Base-by-base conservation (phyloP, 2,797 vertebrate genomes). In the Pristis pectinata region DNA sequence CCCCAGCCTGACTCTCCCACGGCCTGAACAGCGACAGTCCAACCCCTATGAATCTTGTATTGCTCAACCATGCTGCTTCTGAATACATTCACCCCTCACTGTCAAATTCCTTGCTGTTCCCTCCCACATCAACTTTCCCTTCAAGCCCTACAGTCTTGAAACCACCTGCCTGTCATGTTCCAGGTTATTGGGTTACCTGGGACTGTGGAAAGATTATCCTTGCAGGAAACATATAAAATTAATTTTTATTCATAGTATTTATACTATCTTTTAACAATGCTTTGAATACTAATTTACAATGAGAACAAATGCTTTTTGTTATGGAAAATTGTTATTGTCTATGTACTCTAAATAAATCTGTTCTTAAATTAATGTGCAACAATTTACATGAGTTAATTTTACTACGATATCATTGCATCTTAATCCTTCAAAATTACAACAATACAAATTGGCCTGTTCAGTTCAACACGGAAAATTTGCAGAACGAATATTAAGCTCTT, bases 361-460 rank as follows among this genome's bases (percentile, higher is more conserved):
- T 87, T 87, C 6, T 30, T 61, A 91, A 91, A 64, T 91, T 67
- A 61, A 91, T 67, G 61, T 67, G 61, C n/a, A 67, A 91, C 87
- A 91, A 91, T 91, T 64, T 89, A 34, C 56, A 89, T 64, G 30
- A 64, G 34, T 64, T 89, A 64, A 59, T 89, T 89, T 89, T 89
- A n/a, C n/a, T n/a, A 91, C n/a, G 24, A 91, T n/a, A 41, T 91
- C 17, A 22, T 91, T 64, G n/a, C 61, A 64, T 41, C 37, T 67
- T 91, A 59, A 91, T 37, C n/a, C 87, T 91, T 91, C 83, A 37
- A 64, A 91, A 91, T 67, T 64, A 91, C 87, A 37, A 64, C 30
- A 22, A 9, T 91, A 41, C n/a, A 22, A 67, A 41, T 67, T 67
- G 87, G 87, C n/a, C 87, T 91, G 59, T 37, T 91, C 87, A 64